Evolutionary conservation across 2,113 vertebrate genomes (phyloP), one percentile per base, ranked within the genome.

Genomic region (Psettodes erumei): DNA sequence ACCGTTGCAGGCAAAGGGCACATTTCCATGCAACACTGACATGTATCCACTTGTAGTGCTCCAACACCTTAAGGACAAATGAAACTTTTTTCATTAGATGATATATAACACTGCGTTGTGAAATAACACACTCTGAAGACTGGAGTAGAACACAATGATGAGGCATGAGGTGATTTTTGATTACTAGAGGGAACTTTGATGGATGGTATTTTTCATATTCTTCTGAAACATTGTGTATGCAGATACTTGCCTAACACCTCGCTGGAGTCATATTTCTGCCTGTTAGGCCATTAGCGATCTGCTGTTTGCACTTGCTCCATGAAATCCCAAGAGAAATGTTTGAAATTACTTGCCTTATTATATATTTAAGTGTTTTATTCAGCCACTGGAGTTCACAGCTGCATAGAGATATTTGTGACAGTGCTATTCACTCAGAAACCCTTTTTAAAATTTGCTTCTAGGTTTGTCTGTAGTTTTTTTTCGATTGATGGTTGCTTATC

Each of bases 11-110:
- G 66, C 32, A 61, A 21, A 38, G 43, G 27, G 13, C 51, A 45
- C 30, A 40, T 51, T 53, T 72, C 65, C 51, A 4, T 42, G 1
- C 18, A 23, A 58, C 13, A 19, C 47, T 68, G 71, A 75, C 88
- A 37, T 83, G 90, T 71, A 71, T 51, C 70, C 48, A 71, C 84
- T 75, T 77, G 90, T 38, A 62, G 30, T 6, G 10, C 66, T 53
- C 40, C 4, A 19, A 82, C 70, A 54, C 60, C 65, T 65, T 13
- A 1, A 79, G 67, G 63, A 79, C 11, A 60, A 82, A 64, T 71
- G 0, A 63, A 78, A 84, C 23, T 8, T 35, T 19, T 65, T 59
- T 40, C 0, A 6, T 55, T 15, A 79, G 71, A 74, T 69, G 16
- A 82, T 69, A 48, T n/a, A 25, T 25, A 64, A 55, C 30, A 11